Conservation (phyloP, 1,140 invertebrate genomes). For the Polypedilum vanderplanki region DNA sequence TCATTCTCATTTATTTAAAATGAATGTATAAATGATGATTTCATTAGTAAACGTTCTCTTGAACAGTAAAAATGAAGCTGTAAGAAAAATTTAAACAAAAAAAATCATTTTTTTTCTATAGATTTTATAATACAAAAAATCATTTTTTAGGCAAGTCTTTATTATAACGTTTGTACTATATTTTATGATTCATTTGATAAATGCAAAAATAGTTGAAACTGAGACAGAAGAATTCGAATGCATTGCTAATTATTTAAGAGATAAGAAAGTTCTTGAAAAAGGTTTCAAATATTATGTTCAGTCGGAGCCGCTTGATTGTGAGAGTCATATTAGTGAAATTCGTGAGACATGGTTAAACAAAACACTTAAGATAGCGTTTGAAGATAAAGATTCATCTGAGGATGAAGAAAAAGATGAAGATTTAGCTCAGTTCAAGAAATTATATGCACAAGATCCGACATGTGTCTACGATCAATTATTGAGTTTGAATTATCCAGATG, state of each 20-base stretch:
- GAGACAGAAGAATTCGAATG: neutral
- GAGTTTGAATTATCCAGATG: neutral
- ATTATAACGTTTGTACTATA: no score
- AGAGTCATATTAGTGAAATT: neutral
- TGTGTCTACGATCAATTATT: neutral
- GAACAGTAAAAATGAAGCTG: no score
- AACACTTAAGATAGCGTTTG: neutral
- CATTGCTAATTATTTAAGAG: neutral
- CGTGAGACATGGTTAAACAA: neutral
- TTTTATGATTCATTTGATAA: no score
- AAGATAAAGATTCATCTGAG: neutral
- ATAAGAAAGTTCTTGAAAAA: neutral
- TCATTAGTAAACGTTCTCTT: no score
- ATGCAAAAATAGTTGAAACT: neutral
- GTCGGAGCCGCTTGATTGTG: neutral
- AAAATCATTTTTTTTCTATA: no score
- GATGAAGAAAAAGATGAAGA: neutral
- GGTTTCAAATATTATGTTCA: conserved; percentile 3
- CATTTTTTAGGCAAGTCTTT: no score
- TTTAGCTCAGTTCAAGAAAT: neutral
- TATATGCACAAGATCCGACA: neutral
- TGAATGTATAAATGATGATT: no score
- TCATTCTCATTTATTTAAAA: no score
- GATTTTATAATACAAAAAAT: no score
- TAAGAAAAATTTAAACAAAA: no score